Conservation (phyloP, 1,140 invertebrate species). For the Phymorhynchus buccinoides region DNA sequence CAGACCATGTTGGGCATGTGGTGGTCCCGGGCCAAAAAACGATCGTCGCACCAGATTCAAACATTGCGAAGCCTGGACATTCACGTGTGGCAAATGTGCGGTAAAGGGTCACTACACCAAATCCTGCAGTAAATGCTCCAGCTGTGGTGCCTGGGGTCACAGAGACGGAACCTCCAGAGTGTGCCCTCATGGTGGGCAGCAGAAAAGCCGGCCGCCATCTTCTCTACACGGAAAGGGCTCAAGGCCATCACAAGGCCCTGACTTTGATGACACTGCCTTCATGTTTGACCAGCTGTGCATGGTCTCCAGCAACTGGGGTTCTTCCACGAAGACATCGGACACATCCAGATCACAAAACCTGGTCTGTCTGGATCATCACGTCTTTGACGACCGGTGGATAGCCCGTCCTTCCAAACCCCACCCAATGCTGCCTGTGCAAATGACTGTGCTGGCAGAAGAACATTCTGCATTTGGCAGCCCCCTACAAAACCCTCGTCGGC, state of each 20-base stretch:
- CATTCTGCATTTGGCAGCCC: slow-evolving; percentile 24
- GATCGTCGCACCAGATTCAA: not conserved
- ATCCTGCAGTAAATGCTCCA: slow-evolving; percentile 41
- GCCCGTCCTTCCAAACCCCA: slow-evolving; percentile 45
- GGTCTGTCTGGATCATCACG: slow-evolving; percentile 48
- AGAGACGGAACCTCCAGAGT: slow-evolving; percentile 35
- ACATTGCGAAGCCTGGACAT: slow-evolving; percentile 44
- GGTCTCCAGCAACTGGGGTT: slow-evolving; percentile 33
- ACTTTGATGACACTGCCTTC: slow-evolving; percentile 24
- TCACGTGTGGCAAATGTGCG: slow-evolving; percentile 44
- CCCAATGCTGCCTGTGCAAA: slow-evolving; percentile 31
- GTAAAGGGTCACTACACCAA: slow-evolving; percentile 42
- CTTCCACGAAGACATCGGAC: not conserved
- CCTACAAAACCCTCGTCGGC: not conserved
- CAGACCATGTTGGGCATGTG: slow-evolving; percentile 8
- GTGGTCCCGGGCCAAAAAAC: slow-evolving; percentile 22
- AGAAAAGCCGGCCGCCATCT: slow-evolving; percentile 12
- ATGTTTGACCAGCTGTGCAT: slow-evolving; percentile 35
- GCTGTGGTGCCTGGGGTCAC: slow-evolving; percentile 32
- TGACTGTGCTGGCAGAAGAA: slow-evolving; percentile 36
- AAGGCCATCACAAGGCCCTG: slow-evolving; percentile 37
- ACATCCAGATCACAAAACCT: slow-evolving; percentile 9
- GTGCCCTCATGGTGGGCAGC: slow-evolving; percentile 38
- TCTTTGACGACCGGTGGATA: slow-evolving; percentile 44
- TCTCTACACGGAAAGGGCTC: slow-evolving; percentile 36